A percentile compares a stretch with the other conserved stretches of the same genome.
These are phyloP conservation scores for Rhagophthalmus giganteus DNA, from an alignment of 2,888 invertebrate genomes.

Conservation along the genomic window DNA sequence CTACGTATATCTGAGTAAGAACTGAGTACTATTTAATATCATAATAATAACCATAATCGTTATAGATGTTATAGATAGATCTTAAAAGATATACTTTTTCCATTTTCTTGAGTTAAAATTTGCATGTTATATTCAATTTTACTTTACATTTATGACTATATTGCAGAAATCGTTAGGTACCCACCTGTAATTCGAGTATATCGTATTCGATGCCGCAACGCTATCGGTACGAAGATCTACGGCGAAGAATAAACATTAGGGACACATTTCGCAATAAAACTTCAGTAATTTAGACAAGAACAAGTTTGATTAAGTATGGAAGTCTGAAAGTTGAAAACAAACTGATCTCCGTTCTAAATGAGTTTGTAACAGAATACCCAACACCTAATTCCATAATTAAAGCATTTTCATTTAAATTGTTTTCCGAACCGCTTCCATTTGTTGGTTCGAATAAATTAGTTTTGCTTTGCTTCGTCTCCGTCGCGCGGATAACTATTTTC, in stretches of 20 bases:
- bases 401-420: constrained; percentile 27
- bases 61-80: too few species aligned
- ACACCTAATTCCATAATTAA: constrained; percentile 35
- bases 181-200: constrained; percentile 1
- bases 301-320: constrained; percentile 27
- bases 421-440: constrained; percentile 22
- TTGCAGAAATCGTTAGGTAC: constrained; percentile 5
- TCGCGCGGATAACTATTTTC: constrained; percentile 6
- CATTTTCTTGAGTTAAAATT: constrained; percentile 10
- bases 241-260: constrained; percentile 12
- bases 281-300: constrained; percentile 25
- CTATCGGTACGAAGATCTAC: constrained; percentile 9
- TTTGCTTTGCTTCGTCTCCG: constrained; percentile 10
- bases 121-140: constrained; percentile 10
- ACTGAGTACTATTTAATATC: too few species aligned
- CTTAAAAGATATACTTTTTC: too few species aligned
- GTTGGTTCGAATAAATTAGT: constrained; percentile 21
- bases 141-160: constrained; percentile 1
- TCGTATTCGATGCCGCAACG: constrained; percentile 5
- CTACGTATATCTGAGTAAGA: too few species aligned
- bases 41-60: too few species aligned
- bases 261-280: constrained; percentile 21
- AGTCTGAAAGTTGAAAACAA: constrained; percentile 24
- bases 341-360: constrained; percentile 33
- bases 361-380: constrained; percentile 36